A percentile compares a stretch with the other conserved stretches of the same genome.
Conservation (phyloP, 2,888 invertebrate genomes). For the Scaptomyza tumidula region DNA sequence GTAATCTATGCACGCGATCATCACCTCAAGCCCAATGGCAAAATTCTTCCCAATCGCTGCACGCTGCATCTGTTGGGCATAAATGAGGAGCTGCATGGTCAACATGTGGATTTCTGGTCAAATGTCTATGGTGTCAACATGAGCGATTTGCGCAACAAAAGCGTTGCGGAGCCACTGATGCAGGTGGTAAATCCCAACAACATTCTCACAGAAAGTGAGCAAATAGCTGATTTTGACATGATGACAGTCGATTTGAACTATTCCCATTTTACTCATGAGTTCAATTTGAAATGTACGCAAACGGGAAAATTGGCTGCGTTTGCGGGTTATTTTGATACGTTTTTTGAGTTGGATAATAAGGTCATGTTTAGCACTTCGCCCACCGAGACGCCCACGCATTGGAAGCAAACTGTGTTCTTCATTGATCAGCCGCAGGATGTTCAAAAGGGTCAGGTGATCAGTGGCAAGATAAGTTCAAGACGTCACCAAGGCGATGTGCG, state of each 20-base stretch:
- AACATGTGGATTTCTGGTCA: conserved; percentile 94
- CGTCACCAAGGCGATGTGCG: conserved; percentile 90
- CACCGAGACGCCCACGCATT: conserved; percentile 88
- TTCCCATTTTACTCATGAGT: conserved; percentile 89
- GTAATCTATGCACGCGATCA: conserved; percentile 94
- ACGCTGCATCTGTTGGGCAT: conserved; percentile 92
- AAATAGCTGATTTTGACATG: conserved; percentile 90
- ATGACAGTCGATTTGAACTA: conserved; percentile 89
- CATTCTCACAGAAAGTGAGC: conserved; percentile 88
- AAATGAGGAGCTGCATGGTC: conserved; percentile 90
- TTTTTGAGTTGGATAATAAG: conserved; percentile 89
- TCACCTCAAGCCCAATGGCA: conserved; percentile 90
- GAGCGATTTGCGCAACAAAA: conserved; percentile 94
- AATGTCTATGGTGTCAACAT: conserved; percentile 97
- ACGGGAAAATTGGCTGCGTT: conserved; percentile 91
- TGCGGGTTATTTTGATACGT: conserved; percentile 96
- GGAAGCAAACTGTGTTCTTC: conserved; percentile 93
- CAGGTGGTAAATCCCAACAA: conserved; percentile 87
- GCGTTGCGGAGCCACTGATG: conserved; percentile 91
- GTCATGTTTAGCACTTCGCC: conserved; percentile 90
- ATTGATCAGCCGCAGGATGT: conserved; percentile 90
- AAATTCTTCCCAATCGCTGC: conserved; percentile 93
- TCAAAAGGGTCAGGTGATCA: conserved; percentile 87
- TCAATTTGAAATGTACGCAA: conserved; percentile 87
- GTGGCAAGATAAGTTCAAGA: conserved; percentile 90